Percentiles rank a stretch among this genome's conserved stretches.
Conservation (phyloP, 1,140 invertebrate species). For the Lucilia sericata region DNA sequence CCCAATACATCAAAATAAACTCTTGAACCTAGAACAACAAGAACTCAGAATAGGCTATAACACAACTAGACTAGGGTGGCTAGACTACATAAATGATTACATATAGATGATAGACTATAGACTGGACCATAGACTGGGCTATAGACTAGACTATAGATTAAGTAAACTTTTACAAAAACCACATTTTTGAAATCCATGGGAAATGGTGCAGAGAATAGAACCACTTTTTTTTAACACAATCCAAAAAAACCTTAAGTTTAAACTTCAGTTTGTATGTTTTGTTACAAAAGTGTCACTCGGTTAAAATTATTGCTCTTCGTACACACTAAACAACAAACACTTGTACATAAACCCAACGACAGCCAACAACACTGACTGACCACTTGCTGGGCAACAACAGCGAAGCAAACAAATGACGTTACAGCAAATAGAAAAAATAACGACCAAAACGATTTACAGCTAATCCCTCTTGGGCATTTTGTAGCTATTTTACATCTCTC, state of each 20-base stretch:
- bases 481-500: conserved; percentile 50
- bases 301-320: conserved; percentile 27
- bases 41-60: too few species aligned
- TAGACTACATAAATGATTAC: too few species aligned
- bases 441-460: conserved; percentile 59
- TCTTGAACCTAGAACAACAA: too few species aligned
- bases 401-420: too few species aligned
- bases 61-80: too few species aligned
- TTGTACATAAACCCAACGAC: neutral
- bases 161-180: too few species aligned
- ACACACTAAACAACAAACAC: conserved; percentile 1
- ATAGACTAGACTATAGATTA: too few species aligned
- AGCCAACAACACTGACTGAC: neutral
- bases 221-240: neutral
- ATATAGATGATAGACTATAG: too few species aligned
- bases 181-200: neutral
- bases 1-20: neutral
- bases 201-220: neutral
- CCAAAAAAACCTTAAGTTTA: neutral
- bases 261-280: neutral
- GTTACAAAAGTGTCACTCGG: conserved; percentile 39
- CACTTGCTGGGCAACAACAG: too few species aligned
- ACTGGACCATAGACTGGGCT: too few species aligned
- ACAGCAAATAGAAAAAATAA: conserved; percentile 5
- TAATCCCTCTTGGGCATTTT: conserved; percentile 68